A percentile compares a stretch with the other conserved stretches of the same genome.
Evolutionary conservation across 2,797 vertebrate species (phyloP).

Genomic region (Simalia tracyae): DNA sequence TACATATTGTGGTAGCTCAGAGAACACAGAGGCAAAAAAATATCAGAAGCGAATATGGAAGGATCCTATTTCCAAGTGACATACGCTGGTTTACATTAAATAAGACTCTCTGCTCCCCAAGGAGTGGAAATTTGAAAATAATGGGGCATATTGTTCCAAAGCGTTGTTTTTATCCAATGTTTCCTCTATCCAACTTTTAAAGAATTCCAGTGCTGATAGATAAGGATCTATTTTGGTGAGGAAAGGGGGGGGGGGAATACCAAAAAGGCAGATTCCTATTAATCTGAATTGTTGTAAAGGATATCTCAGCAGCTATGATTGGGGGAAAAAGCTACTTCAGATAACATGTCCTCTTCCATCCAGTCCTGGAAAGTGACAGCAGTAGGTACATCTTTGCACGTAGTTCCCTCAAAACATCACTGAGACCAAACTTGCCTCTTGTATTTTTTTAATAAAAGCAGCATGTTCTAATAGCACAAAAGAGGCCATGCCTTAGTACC

Average conservation of each 20-base stretch:
- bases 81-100: background rate
- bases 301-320: background rate
- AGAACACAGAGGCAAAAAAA: background rate
- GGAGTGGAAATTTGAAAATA: constrained; percentile 40
- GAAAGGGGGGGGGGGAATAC: background rate
- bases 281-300: background rate
- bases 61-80: background rate
- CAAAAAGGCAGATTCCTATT: constrained; percentile 3
- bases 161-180: background rate
- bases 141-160: background rate
- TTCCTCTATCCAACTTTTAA: background rate
- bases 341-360: background rate
- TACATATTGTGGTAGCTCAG: background rate
- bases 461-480: background rate
- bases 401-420: background rate
- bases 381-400: background rate
- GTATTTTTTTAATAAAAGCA: background rate
- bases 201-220: background rate
- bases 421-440: background rate
- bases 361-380: background rate
- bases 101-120: too few relatives aligned
- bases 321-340: background rate
- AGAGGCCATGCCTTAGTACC: background rate
- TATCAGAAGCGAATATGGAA: background rate
- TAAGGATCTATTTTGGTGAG: background rate